phyloP scores from a whole-genome alignment of 2,797 vertebrate genomes.

The Protonibea diacanthus region DNA sequence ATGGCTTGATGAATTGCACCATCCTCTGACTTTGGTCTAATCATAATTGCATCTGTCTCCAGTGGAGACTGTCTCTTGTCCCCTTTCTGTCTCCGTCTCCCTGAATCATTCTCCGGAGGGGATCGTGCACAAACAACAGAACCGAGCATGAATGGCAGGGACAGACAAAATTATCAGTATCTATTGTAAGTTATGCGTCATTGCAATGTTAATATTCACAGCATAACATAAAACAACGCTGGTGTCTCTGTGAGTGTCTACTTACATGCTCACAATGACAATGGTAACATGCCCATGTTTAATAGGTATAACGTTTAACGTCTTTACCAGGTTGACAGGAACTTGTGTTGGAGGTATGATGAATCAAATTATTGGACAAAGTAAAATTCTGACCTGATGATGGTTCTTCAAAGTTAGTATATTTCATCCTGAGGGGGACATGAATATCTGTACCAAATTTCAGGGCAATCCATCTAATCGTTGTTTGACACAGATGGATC shows the following conservation, averaged over 20 bases:
- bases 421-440: neutral
- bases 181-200: conserved; percentile 6
- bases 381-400: neutral
- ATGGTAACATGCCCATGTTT: neutral
- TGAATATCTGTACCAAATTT: neutral
- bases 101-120: conserved; percentile 32
- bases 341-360: neutral
- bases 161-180: conserved; percentile 12
- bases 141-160: conserved; percentile 14
- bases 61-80: conserved; percentile 58
- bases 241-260: neutral
- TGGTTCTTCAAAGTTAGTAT: neutral
- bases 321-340: neutral
- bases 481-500: neutral
- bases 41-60: conserved; percentile 74
- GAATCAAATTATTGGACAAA: neutral
- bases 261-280: neutral
- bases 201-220: conserved; percentile 23
- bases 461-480: neutral
- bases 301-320: neutral
- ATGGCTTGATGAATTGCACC: conserved; percentile 74
- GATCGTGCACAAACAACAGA: conserved; percentile 28
- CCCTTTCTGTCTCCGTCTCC: conserved; percentile 48
- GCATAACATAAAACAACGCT: neutral
- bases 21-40: conserved; percentile 70